A percentile compares a stretch with the other conserved stretches of the same genome.
phyloP scores from a whole-genome alignment of 2,113 vertebrate species.

The Scopus umbretta region DNA sequence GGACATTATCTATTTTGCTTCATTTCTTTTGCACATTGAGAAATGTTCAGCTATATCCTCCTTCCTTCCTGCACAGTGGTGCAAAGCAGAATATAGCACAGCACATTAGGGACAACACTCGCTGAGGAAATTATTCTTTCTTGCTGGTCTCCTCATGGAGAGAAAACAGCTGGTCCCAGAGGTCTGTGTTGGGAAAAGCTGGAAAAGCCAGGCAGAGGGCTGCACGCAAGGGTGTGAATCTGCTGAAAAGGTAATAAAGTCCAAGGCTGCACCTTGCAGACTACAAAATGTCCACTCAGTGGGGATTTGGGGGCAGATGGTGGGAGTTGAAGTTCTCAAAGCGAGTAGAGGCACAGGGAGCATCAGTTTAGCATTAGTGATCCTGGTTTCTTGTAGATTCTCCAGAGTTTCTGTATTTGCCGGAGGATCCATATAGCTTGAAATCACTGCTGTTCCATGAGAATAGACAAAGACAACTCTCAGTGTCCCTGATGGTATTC shows the following conservation, averaged over 20 bases:
- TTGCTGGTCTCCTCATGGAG: not conserved
- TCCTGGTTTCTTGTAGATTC: not conserved
- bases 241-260: not conserved
- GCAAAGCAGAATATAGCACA: not conserved
- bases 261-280: not conserved
- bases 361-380: not conserved
- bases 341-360: not conserved
- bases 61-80: not conserved
- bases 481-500: not conserved
- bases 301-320: not conserved
- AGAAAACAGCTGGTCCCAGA: not conserved
- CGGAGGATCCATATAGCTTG: not conserved
- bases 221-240: not conserved
- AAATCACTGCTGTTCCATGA: not conserved
- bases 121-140: not conserved
- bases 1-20: not conserved
- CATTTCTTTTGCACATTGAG: not conserved
- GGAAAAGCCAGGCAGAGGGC: not conserved
- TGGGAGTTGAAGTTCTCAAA: not conserved
- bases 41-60: not conserved
- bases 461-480: not conserved
- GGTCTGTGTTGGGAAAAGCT: not conserved
- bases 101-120: not conserved
- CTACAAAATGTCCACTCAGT: not conserved
- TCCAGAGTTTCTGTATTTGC: not conserved